phyloP scores from a whole-genome alignment of 1,140 invertebrate genomes.

The Drosophila subobscura region DNA sequence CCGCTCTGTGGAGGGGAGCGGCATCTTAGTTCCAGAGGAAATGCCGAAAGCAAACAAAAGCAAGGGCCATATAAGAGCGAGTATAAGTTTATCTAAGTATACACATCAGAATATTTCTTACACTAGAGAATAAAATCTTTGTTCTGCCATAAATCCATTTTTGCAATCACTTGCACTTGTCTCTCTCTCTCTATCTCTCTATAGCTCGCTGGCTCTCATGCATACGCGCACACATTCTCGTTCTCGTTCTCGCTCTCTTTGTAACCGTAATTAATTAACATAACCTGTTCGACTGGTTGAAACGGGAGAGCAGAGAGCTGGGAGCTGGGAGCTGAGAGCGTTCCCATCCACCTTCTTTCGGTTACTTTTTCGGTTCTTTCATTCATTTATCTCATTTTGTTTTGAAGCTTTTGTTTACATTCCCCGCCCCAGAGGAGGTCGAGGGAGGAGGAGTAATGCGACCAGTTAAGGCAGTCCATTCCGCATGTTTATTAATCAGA shows the following conservation, averaged over 20 bases:
- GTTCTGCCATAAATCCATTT: slow-evolving; percentile 3
- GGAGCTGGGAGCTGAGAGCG: slow-evolving; percentile 24
- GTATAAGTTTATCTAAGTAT: slow-evolving; percentile 1
- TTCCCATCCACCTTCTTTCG: slow-evolving; percentile 31
- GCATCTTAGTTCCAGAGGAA: slow-evolving; percentile 27
- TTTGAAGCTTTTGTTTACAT: slow-evolving; percentile 35
- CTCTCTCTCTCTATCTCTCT: slow-evolving; percentile 7
- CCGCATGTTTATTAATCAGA: background rate
- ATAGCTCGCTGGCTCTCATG: background rate
- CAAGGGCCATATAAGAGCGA: slow-evolving; percentile 7
- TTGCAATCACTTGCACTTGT: slow-evolving; percentile 38
- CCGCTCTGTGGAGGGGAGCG: slow-evolving; percentile 11
- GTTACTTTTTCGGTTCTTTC: slow-evolving; percentile 24
- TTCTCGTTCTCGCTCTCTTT: slow-evolving; percentile 4
- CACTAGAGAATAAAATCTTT: background rate
- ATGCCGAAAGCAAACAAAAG: slow-evolving; percentile 30
- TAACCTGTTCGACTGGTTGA: slow-evolving; percentile 69
- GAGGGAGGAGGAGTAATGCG: too few relatives aligned
- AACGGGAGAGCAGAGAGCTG: slow-evolving; percentile 1
- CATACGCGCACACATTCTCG: slow-evolving; percentile 21
- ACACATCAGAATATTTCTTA: slow-evolving; percentile 1
- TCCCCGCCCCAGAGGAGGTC: background rate
- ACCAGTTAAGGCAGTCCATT: too few relatives aligned
- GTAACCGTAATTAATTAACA: slow-evolving; percentile 68
- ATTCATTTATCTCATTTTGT: slow-evolving; percentile 53